Base-by-base conservation (phyloP, 2,113 vertebrate species). In the Paratilapia polleni region DNA sequence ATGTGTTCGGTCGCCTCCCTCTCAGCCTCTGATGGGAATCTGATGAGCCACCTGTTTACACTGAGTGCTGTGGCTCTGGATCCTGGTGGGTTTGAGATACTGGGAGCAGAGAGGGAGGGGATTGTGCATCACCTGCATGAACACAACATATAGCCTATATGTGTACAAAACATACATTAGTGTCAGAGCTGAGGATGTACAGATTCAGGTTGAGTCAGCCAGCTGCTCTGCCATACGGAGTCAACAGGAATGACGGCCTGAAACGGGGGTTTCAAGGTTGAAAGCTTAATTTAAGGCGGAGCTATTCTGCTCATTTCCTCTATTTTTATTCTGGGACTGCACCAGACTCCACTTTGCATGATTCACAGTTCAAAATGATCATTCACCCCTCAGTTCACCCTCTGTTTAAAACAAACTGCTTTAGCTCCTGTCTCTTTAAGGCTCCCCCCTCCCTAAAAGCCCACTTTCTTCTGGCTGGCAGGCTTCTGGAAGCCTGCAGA, bases 11-110 rank as follows among this genome's bases (percentile, higher is more conserved):
- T 78, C 14, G 17, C 78, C 77, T 85, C 81, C 57, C 54, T 22
- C 88, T 78, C 9, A 13, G 56, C 41, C 26, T 57, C 62, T 62
- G 83, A 74, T 88, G 77, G 79, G 82, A 91, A 88, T 85, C 77
- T 75, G 73, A 89, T 78, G 68, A 76, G 31, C 49, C 85, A 90
- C 84, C 90, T 87, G 90, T 87, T 88, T 68, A 75, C 47, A 19
- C 26, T 63, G 14, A 1, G 43, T 13, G 20, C 60, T 76, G 83
- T 13, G 70, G 68, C 57, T 82, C 62, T 80, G 78, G n/a, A 83
- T 82, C 38, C 60, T 80, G 56, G 5, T 5, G 78, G 56, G 8
- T 61, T 56, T 28, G 49, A 56, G n/a, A 36, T 10, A 7, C 52
- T 5, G 15, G 61, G 57, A 54, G 41, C 15, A 7, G 36, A 8